These are phyloP conservation scores for Albula goreensis DNA, from an alignment of 2,113 vertebrate species.

Conservation along the genomic window DNA sequence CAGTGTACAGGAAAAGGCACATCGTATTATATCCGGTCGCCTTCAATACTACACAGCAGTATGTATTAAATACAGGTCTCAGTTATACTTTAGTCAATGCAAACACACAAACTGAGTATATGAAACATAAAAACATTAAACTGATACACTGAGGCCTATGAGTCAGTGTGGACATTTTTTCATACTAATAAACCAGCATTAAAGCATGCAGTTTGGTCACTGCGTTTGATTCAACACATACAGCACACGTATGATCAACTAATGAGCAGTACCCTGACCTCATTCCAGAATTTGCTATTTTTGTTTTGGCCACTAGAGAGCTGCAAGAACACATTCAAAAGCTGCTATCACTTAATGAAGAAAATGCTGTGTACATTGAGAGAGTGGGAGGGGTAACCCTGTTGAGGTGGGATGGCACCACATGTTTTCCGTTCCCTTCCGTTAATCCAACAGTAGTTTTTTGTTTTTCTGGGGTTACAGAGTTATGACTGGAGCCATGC, in stretches of 20 bases:
- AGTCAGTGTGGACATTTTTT: neutral
- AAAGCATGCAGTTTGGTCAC: neutral
- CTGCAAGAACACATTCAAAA: constrained; percentile 66
- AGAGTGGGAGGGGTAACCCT: neutral
- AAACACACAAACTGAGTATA: no score
- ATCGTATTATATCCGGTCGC: no score
- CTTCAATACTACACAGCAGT: no score
- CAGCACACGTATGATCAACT: neutral
- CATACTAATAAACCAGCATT: neutral
- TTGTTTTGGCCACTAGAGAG: constrained; percentile 76
- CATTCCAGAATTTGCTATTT: constrained; percentile 57
- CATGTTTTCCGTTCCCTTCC: no score
- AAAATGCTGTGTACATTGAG: neutral
- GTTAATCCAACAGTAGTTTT: no score
- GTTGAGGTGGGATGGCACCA: no score
- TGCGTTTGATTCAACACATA: neutral
- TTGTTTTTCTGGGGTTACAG: no score
- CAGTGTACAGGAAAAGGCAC: neutral
- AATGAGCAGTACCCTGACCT: neutral
- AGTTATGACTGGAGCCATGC: no score
- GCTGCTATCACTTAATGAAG: neutral
- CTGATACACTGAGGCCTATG: neutral
- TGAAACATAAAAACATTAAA: no score
- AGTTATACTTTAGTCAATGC: no score
- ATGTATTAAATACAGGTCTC: no score